Evolutionary conservation across 1,140 invertebrate species (phyloP).

Genomic region (Paramacrobiotus metropolitanus): DNA sequence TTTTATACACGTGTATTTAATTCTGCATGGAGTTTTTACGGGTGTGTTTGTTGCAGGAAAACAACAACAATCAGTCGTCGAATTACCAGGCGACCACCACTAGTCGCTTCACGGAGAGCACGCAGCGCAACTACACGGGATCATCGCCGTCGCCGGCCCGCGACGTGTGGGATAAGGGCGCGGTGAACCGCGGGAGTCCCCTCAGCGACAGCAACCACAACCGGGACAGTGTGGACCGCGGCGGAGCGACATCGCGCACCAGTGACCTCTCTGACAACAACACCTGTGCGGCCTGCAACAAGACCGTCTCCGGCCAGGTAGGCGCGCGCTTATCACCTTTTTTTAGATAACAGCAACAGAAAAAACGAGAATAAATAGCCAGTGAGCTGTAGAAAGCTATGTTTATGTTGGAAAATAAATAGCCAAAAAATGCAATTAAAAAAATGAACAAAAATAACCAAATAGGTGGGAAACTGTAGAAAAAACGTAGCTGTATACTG

Average conservation of each 20-base stretch:
- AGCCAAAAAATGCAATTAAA: neutral
- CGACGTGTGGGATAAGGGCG: neutral
- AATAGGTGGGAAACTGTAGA: neutral
- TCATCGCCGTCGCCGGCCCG: neutral
- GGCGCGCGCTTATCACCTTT: too few relatives aligned
- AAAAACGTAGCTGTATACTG: too few relatives aligned
- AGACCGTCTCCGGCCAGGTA: conserved; percentile 90
- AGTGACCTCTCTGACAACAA: conserved; percentile 2
- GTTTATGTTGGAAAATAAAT: neutral
- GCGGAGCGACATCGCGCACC: neutral
- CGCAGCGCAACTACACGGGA: too few relatives aligned
- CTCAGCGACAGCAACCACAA: neutral
- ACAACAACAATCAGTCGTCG: too few relatives aligned
- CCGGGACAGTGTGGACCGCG: neutral
- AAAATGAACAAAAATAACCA: neutral
- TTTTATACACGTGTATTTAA: too few relatives aligned
- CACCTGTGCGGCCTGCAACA: conserved; percentile 74
- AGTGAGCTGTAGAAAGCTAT: neutral
- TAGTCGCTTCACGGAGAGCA: too few relatives aligned
- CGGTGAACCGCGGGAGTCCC: neutral
- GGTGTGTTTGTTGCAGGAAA: too few relatives aligned
- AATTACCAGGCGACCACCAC: too few relatives aligned
- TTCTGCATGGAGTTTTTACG: too few relatives aligned
- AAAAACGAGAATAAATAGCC: neutral
- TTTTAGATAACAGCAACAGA: too few relatives aligned